Evolutionary conservation across 2,888 invertebrate species (phyloP), one percentile per base, ranked within the genome.

Genomic region (Cataglyphis altisquamis): DNA sequence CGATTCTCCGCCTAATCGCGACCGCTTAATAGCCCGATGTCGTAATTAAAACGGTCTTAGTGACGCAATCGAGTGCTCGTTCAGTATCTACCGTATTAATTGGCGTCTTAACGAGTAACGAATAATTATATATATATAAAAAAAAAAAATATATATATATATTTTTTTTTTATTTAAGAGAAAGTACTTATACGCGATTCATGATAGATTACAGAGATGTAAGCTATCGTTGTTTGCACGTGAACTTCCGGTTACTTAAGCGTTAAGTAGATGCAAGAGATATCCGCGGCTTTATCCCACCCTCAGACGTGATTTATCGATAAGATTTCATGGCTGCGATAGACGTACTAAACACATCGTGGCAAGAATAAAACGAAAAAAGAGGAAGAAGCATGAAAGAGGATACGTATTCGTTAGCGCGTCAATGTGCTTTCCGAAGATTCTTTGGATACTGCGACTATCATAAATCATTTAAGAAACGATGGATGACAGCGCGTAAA

Each of bases 31-130:
- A 45, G 45, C 21, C 18, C 70, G 60, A 29, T 55, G 21, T 57
- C 21, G 57, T 84, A 85, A 89, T 89, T 89, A 87, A 89, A 85
- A 82, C 75, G 68, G 73, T 84, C 73, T 86, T 89, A 86, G 83
- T 70, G n/a, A 52, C 81, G 77, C 72, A 74, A 84, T 84, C 64
- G 68, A 82, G 70, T 63, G 85, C 81, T 57, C 64, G 75, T 77
- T 81, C 84, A 39, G 83, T 86, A 77, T 68, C 48, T 77, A 74
- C n/a, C 15, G n/a, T 83, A 77, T 86, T 84, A 83, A 84, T 88
- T 73, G 68, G 39, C 32, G 74, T 72, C 57, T 80, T 57, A 60
- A 15, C 29, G 39, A 29, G 2, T 29, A 29, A 29, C 29, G 29
- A 29, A 29, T 29, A 2, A 29, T 29, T 29, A 29, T 29, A 29